These are phyloP conservation scores for Bombycilla garrulus DNA, from an alignment of 2,113 vertebrate genomes.

Conservation along the genomic window DNA sequence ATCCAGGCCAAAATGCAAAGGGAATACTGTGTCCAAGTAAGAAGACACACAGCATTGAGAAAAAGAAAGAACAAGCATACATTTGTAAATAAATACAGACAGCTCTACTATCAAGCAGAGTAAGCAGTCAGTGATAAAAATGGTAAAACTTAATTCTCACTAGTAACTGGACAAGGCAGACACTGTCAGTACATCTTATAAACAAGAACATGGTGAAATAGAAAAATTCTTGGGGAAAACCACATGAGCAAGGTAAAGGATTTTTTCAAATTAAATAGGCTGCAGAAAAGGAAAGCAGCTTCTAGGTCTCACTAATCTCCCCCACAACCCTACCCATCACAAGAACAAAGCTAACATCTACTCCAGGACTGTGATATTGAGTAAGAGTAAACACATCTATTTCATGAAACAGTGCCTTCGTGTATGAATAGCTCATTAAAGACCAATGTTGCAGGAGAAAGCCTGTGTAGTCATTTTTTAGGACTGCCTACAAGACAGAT, in stretches of 20 bases:
- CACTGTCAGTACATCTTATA: background rate
- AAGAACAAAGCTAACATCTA: background rate
- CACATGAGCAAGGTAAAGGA: background rate
- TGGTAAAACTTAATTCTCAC: background rate
- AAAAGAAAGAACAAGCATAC: background rate
- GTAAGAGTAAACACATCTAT: background rate
- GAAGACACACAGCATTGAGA: background rate
- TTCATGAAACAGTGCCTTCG: background rate
- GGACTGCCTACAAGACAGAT: background rate
- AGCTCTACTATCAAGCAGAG: background rate
- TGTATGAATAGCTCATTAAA: background rate
- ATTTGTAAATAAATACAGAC: background rate
- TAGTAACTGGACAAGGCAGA: background rate
- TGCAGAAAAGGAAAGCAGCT: background rate
- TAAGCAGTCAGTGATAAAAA: background rate
- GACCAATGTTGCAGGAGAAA: background rate
- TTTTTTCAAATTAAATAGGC: background rate
- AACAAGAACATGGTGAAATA: background rate
- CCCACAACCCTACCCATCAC: no score
- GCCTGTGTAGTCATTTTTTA: background rate
- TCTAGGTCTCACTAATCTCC: background rate
- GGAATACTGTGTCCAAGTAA: background rate
- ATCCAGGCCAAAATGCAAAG: background rate
- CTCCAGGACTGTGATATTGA: background rate
- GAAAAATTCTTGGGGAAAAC: background rate